Percentiles rank a stretch among this genome's conserved stretches.
Conservation (phyloP, 2,888 invertebrate genomes). For the Chirona hameri region DNA sequence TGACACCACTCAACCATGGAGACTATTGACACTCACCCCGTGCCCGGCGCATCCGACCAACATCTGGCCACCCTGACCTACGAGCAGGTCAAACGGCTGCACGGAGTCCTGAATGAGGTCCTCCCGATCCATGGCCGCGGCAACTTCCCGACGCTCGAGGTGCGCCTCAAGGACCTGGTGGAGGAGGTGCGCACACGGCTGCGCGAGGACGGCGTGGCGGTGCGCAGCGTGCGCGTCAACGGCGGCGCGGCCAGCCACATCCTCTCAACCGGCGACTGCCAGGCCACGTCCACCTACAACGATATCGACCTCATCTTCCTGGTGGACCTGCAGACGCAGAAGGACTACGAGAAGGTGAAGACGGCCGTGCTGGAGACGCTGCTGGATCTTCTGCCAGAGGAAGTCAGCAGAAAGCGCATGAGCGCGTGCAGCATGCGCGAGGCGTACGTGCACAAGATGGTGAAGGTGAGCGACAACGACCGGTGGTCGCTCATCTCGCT, state of each 20-base stretch:
- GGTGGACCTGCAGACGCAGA: conserved; percentile 79
- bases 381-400: conserved; percentile 78
- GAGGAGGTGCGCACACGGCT: conserved; percentile 85
- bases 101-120: conserved; percentile 93
- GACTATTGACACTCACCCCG: background rate
- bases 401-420: conserved; percentile 83
- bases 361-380: conserved; percentile 91
- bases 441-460: conserved; percentile 99
- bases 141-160: conserved; percentile 89
- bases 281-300: conserved; percentile 64
- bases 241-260: conserved; percentile 97
- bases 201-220: conserved; percentile 66
- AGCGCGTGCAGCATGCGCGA: conserved; percentile 87
- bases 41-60: background rate
- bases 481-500: conserved; percentile 98
- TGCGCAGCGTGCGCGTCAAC: conserved; percentile 83
- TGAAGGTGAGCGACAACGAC: conserved; percentile 96
- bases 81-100: conserved; percentile 90
- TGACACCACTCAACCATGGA: background rate
- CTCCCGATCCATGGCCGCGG: conserved; percentile 90
- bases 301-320: conserved; percentile 99
- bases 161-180: conserved; percentile 89
- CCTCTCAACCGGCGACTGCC: conserved; percentile 78
- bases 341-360: conserved; percentile 94
- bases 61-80: conserved; percentile 62